phyloP scores from a whole-genome alignment of 2,888 invertebrate genomes.

The Sycophila texana region DNA sequence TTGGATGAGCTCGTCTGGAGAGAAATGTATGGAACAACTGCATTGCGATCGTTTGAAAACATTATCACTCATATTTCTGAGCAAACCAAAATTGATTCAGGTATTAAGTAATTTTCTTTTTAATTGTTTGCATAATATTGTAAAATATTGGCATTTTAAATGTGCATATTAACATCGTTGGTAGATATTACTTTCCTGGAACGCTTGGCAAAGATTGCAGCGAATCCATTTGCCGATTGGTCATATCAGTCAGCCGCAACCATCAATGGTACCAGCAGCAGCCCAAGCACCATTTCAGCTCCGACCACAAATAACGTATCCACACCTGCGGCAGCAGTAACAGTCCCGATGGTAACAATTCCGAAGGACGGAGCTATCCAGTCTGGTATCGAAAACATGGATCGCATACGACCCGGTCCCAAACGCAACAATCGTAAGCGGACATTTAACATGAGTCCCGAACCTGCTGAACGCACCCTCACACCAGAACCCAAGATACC shows the following conservation, averaged over 20 bases:
- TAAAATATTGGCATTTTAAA: too few relatives aligned
- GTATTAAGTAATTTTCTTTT: conserved; percentile 70
- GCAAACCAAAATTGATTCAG: conserved; percentile 84
- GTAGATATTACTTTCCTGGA: conserved; percentile 73
- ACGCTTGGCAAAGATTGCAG: conserved; percentile 76
- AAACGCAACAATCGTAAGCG: conserved; percentile 48
- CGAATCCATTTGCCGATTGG: conserved; percentile 84
- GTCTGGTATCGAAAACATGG: conserved; percentile 45
- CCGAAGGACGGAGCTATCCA: conserved; percentile 58
- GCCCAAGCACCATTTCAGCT: background rate
- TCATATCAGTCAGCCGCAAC: conserved; percentile 65
- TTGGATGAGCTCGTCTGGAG: conserved; percentile 93
- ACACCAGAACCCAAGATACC: conserved; percentile 67
- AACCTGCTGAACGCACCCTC: conserved; percentile 31
- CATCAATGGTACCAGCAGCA: background rate
- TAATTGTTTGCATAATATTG: background rate
- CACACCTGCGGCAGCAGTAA: conserved; percentile 56
- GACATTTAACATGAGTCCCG: conserved; percentile 40
- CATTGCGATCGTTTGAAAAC: conserved; percentile 88
- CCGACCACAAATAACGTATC: conserved; percentile 4
- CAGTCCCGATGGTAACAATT: conserved; percentile 62
- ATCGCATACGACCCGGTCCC: conserved; percentile 3
- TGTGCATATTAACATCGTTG: too few relatives aligned
- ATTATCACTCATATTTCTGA: conserved; percentile 87
- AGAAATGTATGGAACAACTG: conserved; percentile 88